phyloP scores from a whole-genome alignment of 2,113 vertebrate genomes.

The Oreochromis spilurus region DNA sequence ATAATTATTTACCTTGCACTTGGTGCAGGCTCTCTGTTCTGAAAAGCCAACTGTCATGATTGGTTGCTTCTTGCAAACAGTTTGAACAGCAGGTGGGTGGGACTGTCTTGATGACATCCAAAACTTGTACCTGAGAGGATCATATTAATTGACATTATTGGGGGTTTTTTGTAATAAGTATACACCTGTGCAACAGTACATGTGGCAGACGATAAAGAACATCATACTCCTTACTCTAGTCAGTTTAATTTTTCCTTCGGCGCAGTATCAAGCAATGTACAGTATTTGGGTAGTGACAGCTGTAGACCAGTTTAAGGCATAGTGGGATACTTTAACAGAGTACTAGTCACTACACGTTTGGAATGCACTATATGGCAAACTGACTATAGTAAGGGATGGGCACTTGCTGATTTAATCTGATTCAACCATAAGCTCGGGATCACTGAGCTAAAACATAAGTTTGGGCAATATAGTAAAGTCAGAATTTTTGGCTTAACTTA shows the following conservation, averaged over 20 bases:
- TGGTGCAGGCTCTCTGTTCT: neutral
- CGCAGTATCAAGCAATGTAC: neutral
- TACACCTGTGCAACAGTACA: neutral
- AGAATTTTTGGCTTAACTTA: neutral
- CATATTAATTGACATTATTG: neutral
- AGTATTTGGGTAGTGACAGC: neutral
- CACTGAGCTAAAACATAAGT: neutral
- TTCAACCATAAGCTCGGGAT: neutral
- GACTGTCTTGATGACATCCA: neutral
- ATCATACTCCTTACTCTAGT: neutral
- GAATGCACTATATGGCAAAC: neutral
- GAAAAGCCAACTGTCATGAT: neutral
- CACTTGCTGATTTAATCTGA: neutral
- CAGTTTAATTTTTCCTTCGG: neutral
- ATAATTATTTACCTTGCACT: neutral
- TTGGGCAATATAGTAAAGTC: neutral
- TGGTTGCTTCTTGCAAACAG: neutral
- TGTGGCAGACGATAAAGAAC: neutral
- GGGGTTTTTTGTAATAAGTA: neutral
- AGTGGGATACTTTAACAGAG: neutral
- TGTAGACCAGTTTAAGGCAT: neutral
- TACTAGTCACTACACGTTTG: rapidly evolving
- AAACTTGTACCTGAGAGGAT: neutral
- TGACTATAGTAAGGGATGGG: neutral
- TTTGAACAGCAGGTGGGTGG: neutral